phyloP scores from a whole-genome alignment of 2,888 invertebrate genomes.

The Leucania comma region DNA sequence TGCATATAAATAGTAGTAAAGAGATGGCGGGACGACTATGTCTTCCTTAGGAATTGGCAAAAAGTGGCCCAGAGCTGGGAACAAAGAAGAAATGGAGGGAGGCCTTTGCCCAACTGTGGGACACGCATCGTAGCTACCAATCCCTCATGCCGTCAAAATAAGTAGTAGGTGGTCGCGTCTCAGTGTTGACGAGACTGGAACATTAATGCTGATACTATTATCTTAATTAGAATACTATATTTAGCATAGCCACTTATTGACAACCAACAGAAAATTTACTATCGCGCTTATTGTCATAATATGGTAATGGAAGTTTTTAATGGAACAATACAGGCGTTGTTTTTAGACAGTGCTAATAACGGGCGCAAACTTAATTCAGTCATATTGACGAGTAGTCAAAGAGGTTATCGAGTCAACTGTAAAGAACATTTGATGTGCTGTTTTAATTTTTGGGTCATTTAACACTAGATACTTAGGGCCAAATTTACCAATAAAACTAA shows the following conservation, averaged over 20 bases:
- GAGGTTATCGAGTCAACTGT: not conserved
- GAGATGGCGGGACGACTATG: too few relatives aligned
- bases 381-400: conserved; percentile 12
- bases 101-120: too few relatives aligned
- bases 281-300: conserved; percentile 34
- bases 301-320: conserved; percentile 45
- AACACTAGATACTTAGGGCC: not conserved
- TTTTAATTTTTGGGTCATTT: not conserved
- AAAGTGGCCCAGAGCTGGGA: too few relatives aligned
- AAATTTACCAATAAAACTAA: too few relatives aligned
- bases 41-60: too few relatives aligned
- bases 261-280: conserved; percentile 35
- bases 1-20: not conserved
- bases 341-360: not conserved
- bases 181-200: conserved; percentile 19
- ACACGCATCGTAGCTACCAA: too few relatives aligned
- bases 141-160: not conserved
- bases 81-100: too few relatives aligned
- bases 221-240: conserved; percentile 44
- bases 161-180: not conserved
- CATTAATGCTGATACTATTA: conserved; percentile 41
- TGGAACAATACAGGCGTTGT: conserved; percentile 19
- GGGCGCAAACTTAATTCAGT: not conserved
- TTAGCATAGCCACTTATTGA: conserved; percentile 28
- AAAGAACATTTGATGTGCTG: too few relatives aligned